Percentiles rank a stretch among this genome's conserved stretches.
These are phyloP conservation scores for Gymnorhina tibicen DNA, from an alignment of 2,113 vertebrate genomes.

Conservation along the genomic window DNA sequence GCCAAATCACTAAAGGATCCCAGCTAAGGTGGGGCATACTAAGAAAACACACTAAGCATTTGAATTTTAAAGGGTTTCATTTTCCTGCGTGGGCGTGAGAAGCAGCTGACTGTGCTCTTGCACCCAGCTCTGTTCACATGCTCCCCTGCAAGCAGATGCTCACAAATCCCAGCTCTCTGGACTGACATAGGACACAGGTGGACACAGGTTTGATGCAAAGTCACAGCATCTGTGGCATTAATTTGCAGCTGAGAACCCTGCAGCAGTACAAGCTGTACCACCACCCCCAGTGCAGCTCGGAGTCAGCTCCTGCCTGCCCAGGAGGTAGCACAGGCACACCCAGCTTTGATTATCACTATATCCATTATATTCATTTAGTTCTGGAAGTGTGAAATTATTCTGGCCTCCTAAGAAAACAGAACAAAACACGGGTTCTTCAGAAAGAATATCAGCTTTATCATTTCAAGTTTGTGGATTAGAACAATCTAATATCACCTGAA, in stretches of 20 bases:
- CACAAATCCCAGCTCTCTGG: neutral
- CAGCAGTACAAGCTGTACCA: neutral
- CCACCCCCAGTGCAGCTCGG: rapidly evolving
- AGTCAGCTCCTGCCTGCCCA: neutral
- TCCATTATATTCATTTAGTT: rapidly evolving
- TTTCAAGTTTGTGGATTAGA: neutral
- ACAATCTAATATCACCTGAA: neutral
- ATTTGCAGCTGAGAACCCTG: neutral
- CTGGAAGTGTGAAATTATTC: neutral
- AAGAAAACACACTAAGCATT: neutral
- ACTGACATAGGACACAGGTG: neutral
- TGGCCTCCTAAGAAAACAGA: neutral
- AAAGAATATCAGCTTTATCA: neutral
- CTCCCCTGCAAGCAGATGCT: neutral
- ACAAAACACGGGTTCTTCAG: rapidly evolving
- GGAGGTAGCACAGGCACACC: neutral
- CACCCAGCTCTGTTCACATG: neutral
- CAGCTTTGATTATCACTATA: neutral
- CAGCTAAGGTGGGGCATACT: neutral
- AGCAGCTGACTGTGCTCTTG: neutral
- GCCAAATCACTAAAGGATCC: neutral
- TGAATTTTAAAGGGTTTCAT: neutral
- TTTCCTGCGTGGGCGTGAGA: neutral
- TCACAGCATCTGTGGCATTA: too few species aligned
- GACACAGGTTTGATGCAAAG: neutral